A percentile compares a stretch with the other conserved stretches of the same genome.
These are phyloP conservation scores for Nezara viridula DNA, from an alignment of 2,888 invertebrate genomes.

Conservation along the genomic window DNA sequence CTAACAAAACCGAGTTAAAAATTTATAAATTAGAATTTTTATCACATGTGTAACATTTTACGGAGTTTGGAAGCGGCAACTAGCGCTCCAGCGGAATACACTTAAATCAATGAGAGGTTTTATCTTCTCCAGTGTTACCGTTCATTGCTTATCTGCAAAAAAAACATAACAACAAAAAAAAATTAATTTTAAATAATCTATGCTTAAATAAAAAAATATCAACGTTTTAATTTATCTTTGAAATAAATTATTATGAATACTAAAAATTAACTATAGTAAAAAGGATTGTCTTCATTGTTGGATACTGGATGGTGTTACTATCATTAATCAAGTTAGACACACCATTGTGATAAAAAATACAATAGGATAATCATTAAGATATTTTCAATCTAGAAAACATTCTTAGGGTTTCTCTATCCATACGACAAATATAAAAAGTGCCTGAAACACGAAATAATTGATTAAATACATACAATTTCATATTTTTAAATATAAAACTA, in stretches of 20 bases:
- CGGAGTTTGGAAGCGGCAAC: slow-evolving; percentile 45
- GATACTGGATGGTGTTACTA: not conserved
- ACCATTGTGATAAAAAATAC: not conserved
- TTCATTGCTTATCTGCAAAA: not conserved
- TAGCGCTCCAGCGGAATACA: slow-evolving; percentile 56
- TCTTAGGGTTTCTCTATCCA: not conserved
- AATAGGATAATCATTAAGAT: not conserved
- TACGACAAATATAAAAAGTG: not conserved
- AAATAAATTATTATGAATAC: no score
- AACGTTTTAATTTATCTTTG: no score
- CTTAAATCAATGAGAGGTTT: slow-evolving; percentile 32
- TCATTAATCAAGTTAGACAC: no score
- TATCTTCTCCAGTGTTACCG: slow-evolving; percentile 44
- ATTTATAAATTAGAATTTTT: slow-evolving; percentile 20
- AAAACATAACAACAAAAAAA: no score
- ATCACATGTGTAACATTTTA: slow-evolving; percentile 58
- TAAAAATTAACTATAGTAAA: no score
- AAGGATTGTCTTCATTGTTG: no score
- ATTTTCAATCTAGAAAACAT: not conserved
- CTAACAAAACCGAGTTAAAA: slow-evolving; percentile 26
- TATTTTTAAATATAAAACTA: not conserved
- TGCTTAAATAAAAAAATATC: no score
- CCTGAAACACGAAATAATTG: not conserved
- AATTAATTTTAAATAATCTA: no score
- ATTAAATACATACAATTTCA: not conserved